Conservation (phyloP, 2,888 invertebrate species). For the Lymantria monacha region DNA sequence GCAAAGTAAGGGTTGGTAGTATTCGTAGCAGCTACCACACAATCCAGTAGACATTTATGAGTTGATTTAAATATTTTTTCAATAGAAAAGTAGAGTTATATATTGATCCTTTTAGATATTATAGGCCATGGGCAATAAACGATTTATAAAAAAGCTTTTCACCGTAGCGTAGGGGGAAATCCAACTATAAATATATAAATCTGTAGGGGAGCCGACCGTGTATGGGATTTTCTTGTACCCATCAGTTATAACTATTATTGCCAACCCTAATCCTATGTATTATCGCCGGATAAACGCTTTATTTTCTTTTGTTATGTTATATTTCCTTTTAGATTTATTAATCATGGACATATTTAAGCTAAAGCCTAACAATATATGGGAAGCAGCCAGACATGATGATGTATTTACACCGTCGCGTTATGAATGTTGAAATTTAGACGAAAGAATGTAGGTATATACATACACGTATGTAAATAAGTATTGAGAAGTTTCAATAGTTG, state of each 20-base stretch:
- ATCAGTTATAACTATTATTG: slow-evolving; percentile 17
- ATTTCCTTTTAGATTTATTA: background rate
- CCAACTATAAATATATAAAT: slow-evolving; percentile 2
- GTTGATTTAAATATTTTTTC: no score
- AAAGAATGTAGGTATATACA: no score
- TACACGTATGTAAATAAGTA: no score
- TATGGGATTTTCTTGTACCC: slow-evolving; percentile 4
- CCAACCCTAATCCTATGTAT: slow-evolving; percentile 19
- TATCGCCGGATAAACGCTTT: slow-evolving; percentile 9
- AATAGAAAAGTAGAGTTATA: no score
- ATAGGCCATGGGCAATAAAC: background rate
- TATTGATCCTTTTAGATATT: background rate
- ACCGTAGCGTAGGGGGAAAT: background rate
- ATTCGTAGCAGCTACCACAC: no score
- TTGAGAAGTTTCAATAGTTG: no score
- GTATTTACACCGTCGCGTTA: no score
- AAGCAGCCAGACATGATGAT: background rate
- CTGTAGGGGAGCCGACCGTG: background rate
- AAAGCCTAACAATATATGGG: background rate
- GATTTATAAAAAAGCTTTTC: background rate
- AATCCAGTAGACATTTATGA: no score
- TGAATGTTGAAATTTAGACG: no score
- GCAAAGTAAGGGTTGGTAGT: no score
- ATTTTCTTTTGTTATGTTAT: background rate
- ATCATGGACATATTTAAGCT: background rate